Conservation (phyloP, 2,797 vertebrate species). For the Melanogrammus aeglefinus region DNA sequence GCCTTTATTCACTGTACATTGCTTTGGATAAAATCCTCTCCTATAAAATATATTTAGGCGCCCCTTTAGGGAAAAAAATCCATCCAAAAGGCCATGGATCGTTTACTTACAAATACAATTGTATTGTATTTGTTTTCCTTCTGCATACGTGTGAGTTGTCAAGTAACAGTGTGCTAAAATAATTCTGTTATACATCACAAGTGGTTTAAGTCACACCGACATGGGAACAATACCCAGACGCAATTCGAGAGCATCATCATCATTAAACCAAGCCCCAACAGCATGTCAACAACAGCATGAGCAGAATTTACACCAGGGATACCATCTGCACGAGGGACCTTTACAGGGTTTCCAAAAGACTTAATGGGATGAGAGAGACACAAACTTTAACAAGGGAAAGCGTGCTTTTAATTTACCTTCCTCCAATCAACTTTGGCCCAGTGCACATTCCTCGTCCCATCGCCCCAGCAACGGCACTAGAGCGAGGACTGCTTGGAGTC, state of each 20-base stretch:
- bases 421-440: constrained; percentile 69
- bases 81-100: background rate
- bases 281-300: constrained; percentile 40
- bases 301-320: constrained; percentile 46
- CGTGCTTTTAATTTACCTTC: constrained; percentile 74
- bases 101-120: background rate
- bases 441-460: constrained; percentile 66
- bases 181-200: background rate
- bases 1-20: background rate
- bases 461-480: constrained; percentile 68
- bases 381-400: constrained; percentile 64
- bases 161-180: background rate
- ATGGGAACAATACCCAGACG: constrained; percentile 23
- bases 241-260: constrained; percentile 25
- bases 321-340: constrained; percentile 47
- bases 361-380: constrained; percentile 58
- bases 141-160: background rate
- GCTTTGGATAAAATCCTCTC: background rate
- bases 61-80: constrained; percentile 13
- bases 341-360: constrained; percentile 58
- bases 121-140: background rate
- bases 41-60: background rate
- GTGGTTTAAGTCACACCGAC: constrained; percentile 1
- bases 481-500: constrained; percentile 70
- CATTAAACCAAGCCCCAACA: constrained; percentile 6